A percentile compares a stretch with the other conserved stretches of the same genome.
phyloP scores from a whole-genome alignment of 2,113 vertebrate species.

The Gulo gulo region DNA sequence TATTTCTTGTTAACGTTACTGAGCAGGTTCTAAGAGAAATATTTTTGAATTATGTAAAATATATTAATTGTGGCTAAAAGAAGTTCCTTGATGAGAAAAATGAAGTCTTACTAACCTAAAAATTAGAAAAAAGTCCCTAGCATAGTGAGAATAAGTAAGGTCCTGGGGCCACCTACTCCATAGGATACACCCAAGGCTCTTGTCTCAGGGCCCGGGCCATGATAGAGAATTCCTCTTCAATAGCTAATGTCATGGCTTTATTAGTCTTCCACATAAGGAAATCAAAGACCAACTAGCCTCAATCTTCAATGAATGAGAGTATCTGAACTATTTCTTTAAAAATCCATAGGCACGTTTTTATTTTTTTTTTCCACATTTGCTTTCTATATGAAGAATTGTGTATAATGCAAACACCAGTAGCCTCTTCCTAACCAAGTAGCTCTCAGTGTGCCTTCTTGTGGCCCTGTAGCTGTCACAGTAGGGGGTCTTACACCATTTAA shows the following conservation, averaged over 20 bases:
- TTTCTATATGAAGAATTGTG: background rate
- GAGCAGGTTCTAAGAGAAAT: background rate
- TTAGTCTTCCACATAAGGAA: background rate
- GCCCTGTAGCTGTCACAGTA: background rate
- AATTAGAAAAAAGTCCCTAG: background rate
- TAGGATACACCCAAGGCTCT: background rate
- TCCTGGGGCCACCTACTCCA: fast-evolving
- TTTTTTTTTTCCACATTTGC: background rate
- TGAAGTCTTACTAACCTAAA: background rate
- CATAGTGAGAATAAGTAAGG: background rate
- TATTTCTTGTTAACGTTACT: background rate
- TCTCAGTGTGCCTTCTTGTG: background rate
- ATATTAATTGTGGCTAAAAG: background rate
- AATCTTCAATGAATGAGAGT: background rate
- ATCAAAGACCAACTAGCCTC: background rate
- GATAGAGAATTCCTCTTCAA: background rate
- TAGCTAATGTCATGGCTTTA: background rate
- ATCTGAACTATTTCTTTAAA: background rate
- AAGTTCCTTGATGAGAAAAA: background rate
- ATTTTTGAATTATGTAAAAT: background rate
- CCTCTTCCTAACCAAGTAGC: background rate
- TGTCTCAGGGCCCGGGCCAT: background rate
- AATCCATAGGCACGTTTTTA: background rate
- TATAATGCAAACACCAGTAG: fast-evolving
- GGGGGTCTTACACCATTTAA: background rate